Evolutionary conservation across 2,888 invertebrate species (phyloP), one percentile per base, ranked within the genome.

Genomic region (Drosophila macrothrix): DNA sequence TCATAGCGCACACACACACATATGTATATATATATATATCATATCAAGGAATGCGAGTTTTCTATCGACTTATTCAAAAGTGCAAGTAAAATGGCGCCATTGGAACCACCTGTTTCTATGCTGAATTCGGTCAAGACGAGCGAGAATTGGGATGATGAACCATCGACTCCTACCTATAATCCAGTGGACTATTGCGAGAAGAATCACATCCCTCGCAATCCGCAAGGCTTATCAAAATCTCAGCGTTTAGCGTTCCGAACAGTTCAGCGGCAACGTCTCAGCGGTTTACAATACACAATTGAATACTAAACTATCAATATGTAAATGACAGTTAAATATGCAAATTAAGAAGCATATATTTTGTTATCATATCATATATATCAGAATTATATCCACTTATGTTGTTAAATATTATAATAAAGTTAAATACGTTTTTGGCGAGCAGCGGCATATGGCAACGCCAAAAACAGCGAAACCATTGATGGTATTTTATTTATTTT

Each of bases 191-290:
- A 76, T 72, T 29, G 86, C 70, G 33, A 61, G 35, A 5, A 67
- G 58, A 28, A 80, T 41, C 29, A 10, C 0, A 55, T 92, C 3
- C 62, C 91, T 10, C 80, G 82, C 0, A 63, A 61, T 41, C 73
- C 79, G 0, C 63, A 77, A 2, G 88, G 89, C 0, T 41, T 68
- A 0, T 41, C 78, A 7, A 78, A 76, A 2, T 65, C 89, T 0
- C 60, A 61, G 6, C 81, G 89, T 3, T 83, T 84, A 35, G 73
- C 75, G 14, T 89, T 91, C 28, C 82, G 88, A 0, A 82, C 82
- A 46, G 62, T 50, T 4, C 91, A 92, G 62, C 87, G 90, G 7
- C 74, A 67, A n/a, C 90, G 91, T 7, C 73, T 85, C 16, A 58
- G 64, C 0, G 65, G 78, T 1, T 33, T 25, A n/a, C 2, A 19